phyloP scores from a whole-genome alignment of 1,140 invertebrate genomes.

The Bradynema listronoti region DNA sequence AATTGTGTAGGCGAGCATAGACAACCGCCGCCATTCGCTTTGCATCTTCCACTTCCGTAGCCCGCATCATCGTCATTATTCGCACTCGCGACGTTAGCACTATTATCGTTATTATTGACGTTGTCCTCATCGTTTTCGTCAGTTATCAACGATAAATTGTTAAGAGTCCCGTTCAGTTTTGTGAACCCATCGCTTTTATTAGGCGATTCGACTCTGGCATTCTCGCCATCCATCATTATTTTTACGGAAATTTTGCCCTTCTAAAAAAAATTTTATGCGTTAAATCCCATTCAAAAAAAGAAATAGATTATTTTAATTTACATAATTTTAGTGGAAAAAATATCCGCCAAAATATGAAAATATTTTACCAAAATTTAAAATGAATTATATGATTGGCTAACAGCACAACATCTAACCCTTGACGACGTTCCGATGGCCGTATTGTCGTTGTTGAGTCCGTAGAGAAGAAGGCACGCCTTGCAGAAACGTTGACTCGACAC shows the following conservation, averaged over 20 bases:
- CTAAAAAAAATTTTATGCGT: too few species aligned
- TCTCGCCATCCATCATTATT: conserved; percentile 1
- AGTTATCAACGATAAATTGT: neutral
- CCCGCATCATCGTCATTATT: too few species aligned
- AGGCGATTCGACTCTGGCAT: too few species aligned
- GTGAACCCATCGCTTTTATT: too few species aligned
- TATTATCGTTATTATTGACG: neutral
- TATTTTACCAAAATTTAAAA: neutral
- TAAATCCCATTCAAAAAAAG: too few species aligned
- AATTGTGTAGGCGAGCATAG: too few species aligned
- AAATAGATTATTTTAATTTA: too few species aligned
- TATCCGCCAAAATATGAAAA: neutral
- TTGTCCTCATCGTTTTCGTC: neutral
- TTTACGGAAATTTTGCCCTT: neutral
- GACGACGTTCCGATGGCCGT: conserved; percentile 20
- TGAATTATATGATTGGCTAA: neutral
- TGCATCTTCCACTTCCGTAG: too few species aligned
- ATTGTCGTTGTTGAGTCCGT: conserved; percentile 70
- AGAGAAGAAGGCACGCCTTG: conserved; percentile 88
- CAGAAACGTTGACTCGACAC: conserved; percentile 90
- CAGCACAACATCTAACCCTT: neutral
- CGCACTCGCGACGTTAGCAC: too few species aligned
- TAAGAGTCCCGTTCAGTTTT: too few species aligned
- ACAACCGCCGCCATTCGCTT: too few species aligned
- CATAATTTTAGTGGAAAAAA: neutral